phyloP scores from a whole-genome alignment of 2,113 vertebrate species.

The Macrotus californicus region DNA sequence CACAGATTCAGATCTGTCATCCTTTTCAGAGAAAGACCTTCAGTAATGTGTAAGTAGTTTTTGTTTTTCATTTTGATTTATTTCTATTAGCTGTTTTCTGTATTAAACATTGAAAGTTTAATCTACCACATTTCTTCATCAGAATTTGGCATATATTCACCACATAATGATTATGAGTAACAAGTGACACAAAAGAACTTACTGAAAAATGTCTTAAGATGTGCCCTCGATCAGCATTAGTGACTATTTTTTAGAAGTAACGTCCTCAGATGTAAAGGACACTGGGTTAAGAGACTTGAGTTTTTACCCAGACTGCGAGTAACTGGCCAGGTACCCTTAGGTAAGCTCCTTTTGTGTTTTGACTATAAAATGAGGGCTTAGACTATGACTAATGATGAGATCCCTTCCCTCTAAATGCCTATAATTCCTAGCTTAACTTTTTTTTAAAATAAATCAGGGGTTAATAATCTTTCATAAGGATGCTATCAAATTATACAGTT shows the following conservation, averaged over 20 bases:
- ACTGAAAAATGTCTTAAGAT: conserved; percentile 18
- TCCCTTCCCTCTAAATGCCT: not conserved
- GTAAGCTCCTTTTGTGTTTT: not conserved
- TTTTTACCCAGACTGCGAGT: not conserved
- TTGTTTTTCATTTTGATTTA: conserved; percentile 40
- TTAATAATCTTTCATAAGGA: conserved; percentile 12
- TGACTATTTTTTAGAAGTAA: conserved; percentile 14
- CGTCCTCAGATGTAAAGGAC: not conserved
- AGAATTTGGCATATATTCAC: conserved; percentile 24
- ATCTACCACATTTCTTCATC: conserved; percentile 24
- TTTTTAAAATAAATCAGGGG: not conserved
- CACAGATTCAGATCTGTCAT: conserved; percentile 34
- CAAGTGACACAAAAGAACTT: not conserved
- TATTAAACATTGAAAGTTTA: conserved; percentile 13
- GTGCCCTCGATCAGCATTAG: not conserved
- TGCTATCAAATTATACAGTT: not conserved
- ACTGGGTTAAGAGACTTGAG: not conserved
- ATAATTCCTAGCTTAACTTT: not conserved
- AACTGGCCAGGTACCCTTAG: not conserved
- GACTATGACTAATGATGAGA: not conserved
- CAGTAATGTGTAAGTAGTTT: conserved; percentile 60
- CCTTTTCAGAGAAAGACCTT: conserved; percentile 43
- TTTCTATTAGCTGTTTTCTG: conserved; percentile 37
- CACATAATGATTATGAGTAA: not conserved
- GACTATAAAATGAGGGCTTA: not conserved